phyloP scores from a whole-genome alignment of 1,140 invertebrate species.

The Himalopsyche phryganea region DNA sequence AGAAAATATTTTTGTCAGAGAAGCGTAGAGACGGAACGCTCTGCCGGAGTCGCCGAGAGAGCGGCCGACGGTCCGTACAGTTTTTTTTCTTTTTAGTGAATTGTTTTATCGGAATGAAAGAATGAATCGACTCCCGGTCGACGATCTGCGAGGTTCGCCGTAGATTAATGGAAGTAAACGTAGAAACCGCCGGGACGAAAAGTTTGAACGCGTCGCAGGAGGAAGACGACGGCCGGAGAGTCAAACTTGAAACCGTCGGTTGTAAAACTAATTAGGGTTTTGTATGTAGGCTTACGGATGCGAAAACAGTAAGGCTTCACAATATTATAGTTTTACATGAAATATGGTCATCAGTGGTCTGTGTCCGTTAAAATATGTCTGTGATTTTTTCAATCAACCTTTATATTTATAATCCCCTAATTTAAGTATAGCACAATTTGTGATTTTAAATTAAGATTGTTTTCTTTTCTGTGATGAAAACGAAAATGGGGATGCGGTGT shows the following conservation, averaged over 20 bases:
- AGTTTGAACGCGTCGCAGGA: slow-evolving; percentile 18
- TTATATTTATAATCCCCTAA: slow-evolving; percentile 56
- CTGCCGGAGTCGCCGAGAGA: background rate
- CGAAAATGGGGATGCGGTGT: background rate
- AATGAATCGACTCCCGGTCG: slow-evolving; percentile 6
- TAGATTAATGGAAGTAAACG: slow-evolving; percentile 8
- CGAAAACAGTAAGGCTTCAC: slow-evolving; percentile 41
- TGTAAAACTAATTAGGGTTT: slow-evolving; percentile 56
- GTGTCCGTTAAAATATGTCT: slow-evolving; percentile 56
- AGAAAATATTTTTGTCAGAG: slow-evolving; percentile 25
- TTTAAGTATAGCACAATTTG: slow-evolving; percentile 56
- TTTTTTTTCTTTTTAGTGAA: too few relatives aligned
- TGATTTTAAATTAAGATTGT: slow-evolving; percentile 53
- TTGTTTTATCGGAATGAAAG: slow-evolving; percentile 22
- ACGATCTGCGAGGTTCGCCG: too few relatives aligned
- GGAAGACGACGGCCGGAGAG: background rate
- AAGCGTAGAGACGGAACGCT: background rate
- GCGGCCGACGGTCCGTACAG: background rate
- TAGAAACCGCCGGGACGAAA: slow-evolving; percentile 19
- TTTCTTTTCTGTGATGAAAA: slow-evolving; percentile 31
- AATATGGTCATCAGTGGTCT: slow-evolving; percentile 48
- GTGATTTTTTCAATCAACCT: slow-evolving; percentile 59
- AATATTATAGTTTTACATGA: slow-evolving; percentile 38
- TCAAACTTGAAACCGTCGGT: slow-evolving; percentile 45
- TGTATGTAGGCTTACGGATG: slow-evolving; percentile 52